Evolutionary conservation across 2,113 vertebrate species (phyloP), one percentile per base, ranked within the genome.

Genomic region (Salminus brasiliensis): DNA sequence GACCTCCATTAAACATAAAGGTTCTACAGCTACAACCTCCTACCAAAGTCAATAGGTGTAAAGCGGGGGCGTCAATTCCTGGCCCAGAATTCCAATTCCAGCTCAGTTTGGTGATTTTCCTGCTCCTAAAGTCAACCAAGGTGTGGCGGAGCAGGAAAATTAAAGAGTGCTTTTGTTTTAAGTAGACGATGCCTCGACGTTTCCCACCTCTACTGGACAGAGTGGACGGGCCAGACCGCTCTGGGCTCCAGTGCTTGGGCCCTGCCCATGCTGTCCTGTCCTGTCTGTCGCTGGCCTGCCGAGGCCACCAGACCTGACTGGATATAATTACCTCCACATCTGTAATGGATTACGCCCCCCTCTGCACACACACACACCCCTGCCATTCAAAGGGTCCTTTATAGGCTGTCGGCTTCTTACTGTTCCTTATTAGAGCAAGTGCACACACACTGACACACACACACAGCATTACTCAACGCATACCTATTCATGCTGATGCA

Each of bases 281-380:
- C 88, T 91, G 52, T 85, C 88, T 90, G 89, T 91, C 85, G 86
- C 89, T 90, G 87, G 86, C 21, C 88, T 84, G 86, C 69, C 77
- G 87, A 91, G 84, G 83, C 90, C 89, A 90, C 89, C 90, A 90
- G 86, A 88, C 91, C 91, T 90, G 89, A 87, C 86, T 85, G 91
- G 89, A 92, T 93, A 90, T 92, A 91, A 90, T 92, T 93, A 92
- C 91, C 84, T 85, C 82, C 89, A 92, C 92, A 93, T 93, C 92
- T 94, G 91, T 88, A 93, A 89, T 85, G 87, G 89, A 94, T 93
- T 93, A 86, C 45, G 69, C 29, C 41, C 10, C 39, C 16, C 36
- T 70, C 52, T 72, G 43, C 74, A 88, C 87, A 78, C 74, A 88
- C 87, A 78, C 85, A 79, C 85, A 88, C 88, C 85, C 86, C 86